These are phyloP conservation scores for Catocala nupta DNA, from an alignment of 2,888 invertebrate genomes.

Conservation along the genomic window DNA sequence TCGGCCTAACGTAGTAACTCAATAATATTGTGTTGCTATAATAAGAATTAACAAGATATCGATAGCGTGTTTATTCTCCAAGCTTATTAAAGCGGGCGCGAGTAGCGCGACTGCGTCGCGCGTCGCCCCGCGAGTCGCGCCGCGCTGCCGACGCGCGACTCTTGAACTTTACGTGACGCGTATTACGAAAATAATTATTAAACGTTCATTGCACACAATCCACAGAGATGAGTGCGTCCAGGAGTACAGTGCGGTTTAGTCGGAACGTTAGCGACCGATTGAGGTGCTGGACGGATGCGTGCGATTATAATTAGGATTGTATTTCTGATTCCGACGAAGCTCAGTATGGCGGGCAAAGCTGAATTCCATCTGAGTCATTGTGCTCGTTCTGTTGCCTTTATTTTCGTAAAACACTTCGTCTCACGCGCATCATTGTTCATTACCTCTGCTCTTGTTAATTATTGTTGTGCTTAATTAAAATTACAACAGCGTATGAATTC, in stretches of 20 bases:
- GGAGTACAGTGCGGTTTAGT: slow-evolving; percentile 56
- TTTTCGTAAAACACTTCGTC: slow-evolving; percentile 85
- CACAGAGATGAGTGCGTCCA: slow-evolving; percentile 58
- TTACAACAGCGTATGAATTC: slow-evolving; percentile 41
- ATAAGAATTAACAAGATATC: slow-evolving; percentile 49
- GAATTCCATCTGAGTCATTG: slow-evolving; percentile 87
- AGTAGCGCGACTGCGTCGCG: slow-evolving; percentile 20
- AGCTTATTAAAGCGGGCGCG: slow-evolving; percentile 41
- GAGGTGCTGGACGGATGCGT: slow-evolving; percentile 86
- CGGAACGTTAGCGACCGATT: slow-evolving; percentile 77
- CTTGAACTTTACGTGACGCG: slow-evolving; percentile 55
- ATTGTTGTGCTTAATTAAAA: slow-evolving; percentile 57
- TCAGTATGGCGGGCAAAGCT: slow-evolving; percentile 82
- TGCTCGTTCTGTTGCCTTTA: slow-evolving; percentile 86
- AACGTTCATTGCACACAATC: slow-evolving; percentile 60
- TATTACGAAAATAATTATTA: slow-evolving; percentile 61
- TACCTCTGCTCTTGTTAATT: slow-evolving; percentile 60
- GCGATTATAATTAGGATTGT: slow-evolving; percentile 88
- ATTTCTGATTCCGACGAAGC: slow-evolving; percentile 87
- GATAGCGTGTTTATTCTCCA: slow-evolving; percentile 40
- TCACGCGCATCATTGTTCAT: slow-evolving; percentile 79
- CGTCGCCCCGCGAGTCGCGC: slow-evolving; percentile 14
- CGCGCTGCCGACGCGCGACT: slow-evolving; percentile 22
- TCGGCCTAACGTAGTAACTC: slow-evolving; percentile 32
- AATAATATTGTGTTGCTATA: slow-evolving; percentile 38